A percentile compares a stretch with the other conserved stretches of the same genome.
These are phyloP conservation scores for Australoheros facetus DNA, from an alignment of 2,797 vertebrate genomes.

Conservation along the genomic window DNA sequence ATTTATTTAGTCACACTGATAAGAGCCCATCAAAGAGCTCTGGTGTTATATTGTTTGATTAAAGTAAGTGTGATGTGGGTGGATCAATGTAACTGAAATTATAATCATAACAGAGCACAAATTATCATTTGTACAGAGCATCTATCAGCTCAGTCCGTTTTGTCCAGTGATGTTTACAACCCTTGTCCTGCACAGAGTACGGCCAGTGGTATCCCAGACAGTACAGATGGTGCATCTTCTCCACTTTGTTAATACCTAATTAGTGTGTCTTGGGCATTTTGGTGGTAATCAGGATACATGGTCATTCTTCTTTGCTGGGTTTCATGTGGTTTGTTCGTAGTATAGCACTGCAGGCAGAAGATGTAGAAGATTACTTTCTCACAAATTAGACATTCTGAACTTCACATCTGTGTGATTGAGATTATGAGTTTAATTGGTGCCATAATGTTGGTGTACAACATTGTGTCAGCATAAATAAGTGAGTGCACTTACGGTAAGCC, in stretches of 20 bases:
- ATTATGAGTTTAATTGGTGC: background rate
- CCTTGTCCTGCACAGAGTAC: slow-evolving; percentile 2
- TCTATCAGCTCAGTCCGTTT: background rate
- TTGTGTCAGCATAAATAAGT: slow-evolving; percentile 15
- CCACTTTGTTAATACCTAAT: slow-evolving; percentile 20
- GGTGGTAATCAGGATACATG: slow-evolving; percentile 3
- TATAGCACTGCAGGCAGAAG: background rate
- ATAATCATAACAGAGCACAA: background rate
- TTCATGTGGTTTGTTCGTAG: background rate
- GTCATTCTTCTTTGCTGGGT: background rate
- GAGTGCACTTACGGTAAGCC: slow-evolving; percentile 26
- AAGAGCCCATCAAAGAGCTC: background rate
- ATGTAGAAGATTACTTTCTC: background rate
- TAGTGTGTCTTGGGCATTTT: background rate
- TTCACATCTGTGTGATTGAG: background rate
- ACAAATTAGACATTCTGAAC: background rate
- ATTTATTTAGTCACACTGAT: background rate
- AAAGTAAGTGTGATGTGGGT: background rate
- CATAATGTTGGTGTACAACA: slow-evolving; percentile 8
- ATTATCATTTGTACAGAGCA: background rate
- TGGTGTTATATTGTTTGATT: too few species aligned
- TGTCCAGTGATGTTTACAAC: slow-evolving; percentile 4
- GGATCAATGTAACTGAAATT: background rate
- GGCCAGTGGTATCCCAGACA: slow-evolving; percentile 25
- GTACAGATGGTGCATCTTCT: slow-evolving; percentile 11